A percentile compares a stretch with the other conserved stretches of the same genome.
Evolutionary conservation across 2,888 invertebrate species (phyloP).

Genomic region (Leptinotarsa juncta): DNA sequence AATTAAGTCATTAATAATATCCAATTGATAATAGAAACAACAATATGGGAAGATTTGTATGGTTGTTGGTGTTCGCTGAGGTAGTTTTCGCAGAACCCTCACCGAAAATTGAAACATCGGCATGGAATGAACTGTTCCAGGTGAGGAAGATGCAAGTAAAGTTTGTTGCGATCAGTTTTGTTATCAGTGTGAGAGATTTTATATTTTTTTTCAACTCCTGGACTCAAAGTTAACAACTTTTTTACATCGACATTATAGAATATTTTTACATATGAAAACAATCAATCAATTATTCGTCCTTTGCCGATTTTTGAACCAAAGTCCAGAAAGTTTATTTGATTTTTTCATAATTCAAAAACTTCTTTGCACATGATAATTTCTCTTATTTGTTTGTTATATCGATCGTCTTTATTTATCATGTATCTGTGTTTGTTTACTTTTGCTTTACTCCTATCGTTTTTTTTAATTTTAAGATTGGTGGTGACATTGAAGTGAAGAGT

Average conservation of each 20-base stretch:
- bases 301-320: no score
- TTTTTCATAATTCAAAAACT: no score
- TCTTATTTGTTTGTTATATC: no score
- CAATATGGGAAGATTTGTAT: conserved; percentile 25
- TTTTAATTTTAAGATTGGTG: conserved; percentile 43
- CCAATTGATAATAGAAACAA: conserved; percentile 9
- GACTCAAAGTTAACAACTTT: no score
- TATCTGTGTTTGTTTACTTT: not conserved
- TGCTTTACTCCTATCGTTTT: not conserved
- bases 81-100: conserved; percentile 24
- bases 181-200: not conserved
- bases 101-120: conserved; percentile 25
- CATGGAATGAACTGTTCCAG: conserved; percentile 32
- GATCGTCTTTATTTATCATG: not conserved
- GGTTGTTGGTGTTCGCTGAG: conserved; percentile 24
- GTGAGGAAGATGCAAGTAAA: conserved; percentile 20
- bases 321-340: no score
- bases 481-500: conserved; percentile 43
- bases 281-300: no score
- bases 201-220: no score
- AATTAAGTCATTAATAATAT: conserved; percentile 29
- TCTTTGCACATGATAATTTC: no score
- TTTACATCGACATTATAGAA: no score
- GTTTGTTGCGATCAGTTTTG: not conserved
- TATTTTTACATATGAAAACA: no score